Percentiles rank a stretch among this genome's conserved stretches.
These are phyloP conservation scores for Myotis brandtii DNA, from an alignment of 2,113 vertebrate genomes.

Conservation along the genomic window DNA sequence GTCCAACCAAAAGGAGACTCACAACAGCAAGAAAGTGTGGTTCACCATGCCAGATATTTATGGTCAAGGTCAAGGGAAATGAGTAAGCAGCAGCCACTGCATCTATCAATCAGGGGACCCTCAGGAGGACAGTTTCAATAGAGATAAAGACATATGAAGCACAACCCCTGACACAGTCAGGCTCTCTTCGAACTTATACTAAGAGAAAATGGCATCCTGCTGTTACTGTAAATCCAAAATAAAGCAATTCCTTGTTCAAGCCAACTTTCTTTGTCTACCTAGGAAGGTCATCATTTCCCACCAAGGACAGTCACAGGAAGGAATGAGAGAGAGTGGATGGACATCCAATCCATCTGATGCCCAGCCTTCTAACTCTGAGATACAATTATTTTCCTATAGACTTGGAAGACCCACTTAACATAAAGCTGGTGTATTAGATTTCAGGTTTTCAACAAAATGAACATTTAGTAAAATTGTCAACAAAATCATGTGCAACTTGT, in stretches of 20 bases:
- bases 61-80: slow-evolving; percentile 19
- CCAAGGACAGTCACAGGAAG: slow-evolving; percentile 15
- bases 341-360: neutral
- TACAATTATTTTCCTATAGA: slow-evolving; percentile 26
- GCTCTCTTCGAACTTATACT: neutral
- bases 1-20: neutral
- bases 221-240: neutral
- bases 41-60: slow-evolving; percentile 20
- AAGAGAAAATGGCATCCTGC: slow-evolving; percentile 6
- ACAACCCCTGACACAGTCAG: neutral
- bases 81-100: neutral
- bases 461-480: slow-evolving; percentile 61
- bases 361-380: slow-evolving; percentile 6
- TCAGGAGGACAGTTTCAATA: neutral
- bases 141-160: neutral
- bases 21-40: slow-evolving; percentile 35
- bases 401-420: neutral
- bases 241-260: slow-evolving; percentile 64
- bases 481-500: slow-evolving; percentile 57
- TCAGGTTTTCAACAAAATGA: slow-evolving; percentile 20
- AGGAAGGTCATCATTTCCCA: slow-evolving; percentile 61
- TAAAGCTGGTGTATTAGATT: slow-evolving; percentile 10
- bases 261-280: slow-evolving; percentile 2
- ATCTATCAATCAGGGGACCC: neutral
- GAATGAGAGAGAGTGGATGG: neutral